Evolutionary conservation across 2,113 vertebrate species (phyloP).

Genomic region (Chaetura pelagica): DNA sequence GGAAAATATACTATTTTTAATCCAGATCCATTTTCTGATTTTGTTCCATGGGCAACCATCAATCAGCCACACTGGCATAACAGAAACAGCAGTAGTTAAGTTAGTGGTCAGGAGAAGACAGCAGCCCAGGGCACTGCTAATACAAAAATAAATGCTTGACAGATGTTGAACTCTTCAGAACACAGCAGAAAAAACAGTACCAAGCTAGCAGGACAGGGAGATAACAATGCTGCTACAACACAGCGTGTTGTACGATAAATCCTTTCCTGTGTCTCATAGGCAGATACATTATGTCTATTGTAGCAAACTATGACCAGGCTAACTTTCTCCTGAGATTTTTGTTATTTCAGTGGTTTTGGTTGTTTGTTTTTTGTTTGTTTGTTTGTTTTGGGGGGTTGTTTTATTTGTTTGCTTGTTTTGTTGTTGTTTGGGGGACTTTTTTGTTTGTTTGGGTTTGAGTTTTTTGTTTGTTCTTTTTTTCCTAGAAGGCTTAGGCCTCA

Average conservation of each 20-base stretch:
- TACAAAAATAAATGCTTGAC: background rate
- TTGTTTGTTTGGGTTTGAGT: too few relatives aligned
- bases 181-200: background rate
- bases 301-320: background rate
- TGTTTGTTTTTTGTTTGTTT: too few relatives aligned
- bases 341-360: background rate
- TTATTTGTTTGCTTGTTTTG: too few relatives aligned
- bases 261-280: background rate
- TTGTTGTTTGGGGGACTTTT: too few relatives aligned
- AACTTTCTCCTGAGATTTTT: background rate
- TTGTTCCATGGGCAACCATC: background rate
- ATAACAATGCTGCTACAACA: background rate
- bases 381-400: too few relatives aligned
- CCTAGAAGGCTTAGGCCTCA: background rate
- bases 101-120: background rate
- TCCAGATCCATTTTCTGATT: constrained; percentile 20
- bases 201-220: background rate
- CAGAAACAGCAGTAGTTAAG: background rate
- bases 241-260: background rate
- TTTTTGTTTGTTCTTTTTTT: background rate
- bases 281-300: background rate
- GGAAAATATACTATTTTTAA: constrained; percentile 10
- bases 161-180: background rate
- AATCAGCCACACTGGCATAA: background rate
- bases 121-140: background rate